Conservation (phyloP, 2,888 invertebrate genomes). For the Dryobota labecula region DNA sequence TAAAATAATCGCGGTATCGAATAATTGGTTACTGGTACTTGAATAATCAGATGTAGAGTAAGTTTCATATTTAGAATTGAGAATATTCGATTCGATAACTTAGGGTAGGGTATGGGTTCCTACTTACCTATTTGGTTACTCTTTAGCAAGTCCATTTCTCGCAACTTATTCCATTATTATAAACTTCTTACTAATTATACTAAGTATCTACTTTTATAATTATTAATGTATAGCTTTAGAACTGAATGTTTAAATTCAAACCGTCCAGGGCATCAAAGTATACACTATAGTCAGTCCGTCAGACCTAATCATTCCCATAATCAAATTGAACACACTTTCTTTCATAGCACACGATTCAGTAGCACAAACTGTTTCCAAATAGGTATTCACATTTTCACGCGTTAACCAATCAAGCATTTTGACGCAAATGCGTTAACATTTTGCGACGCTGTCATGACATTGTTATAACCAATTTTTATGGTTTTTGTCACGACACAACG, state of each 20-base stretch:
- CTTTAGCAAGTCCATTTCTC: background rate
- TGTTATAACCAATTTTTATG: conserved; percentile 53
- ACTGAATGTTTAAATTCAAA: background rate
- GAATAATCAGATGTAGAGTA: conserved; percentile 23
- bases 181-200: background rate
- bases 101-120: background rate
- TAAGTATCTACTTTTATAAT: too few relatives aligned
- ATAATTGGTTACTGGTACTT: conserved; percentile 46
- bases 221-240: background rate
- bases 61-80: background rate
- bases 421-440: conserved; percentile 38
- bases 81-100: background rate
- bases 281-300: background rate
- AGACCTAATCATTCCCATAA: background rate
- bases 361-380: conserved; percentile 33
- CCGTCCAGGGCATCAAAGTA: background rate
- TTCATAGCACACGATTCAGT: background rate
- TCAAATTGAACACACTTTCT: conserved; percentile 6
- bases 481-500: conserved; percentile 26
- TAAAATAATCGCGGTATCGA: conserved; percentile 49
- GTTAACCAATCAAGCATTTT: conserved; percentile 9
- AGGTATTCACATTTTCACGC: conserved; percentile 24
- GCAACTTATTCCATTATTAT: background rate
- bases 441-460: conserved; percentile 37
- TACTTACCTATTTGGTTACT: background rate